Evolutionary conservation across 1,140 invertebrate species (phyloP), one percentile per base, ranked within the genome.

Genomic region (Papilio machaon): DNA sequence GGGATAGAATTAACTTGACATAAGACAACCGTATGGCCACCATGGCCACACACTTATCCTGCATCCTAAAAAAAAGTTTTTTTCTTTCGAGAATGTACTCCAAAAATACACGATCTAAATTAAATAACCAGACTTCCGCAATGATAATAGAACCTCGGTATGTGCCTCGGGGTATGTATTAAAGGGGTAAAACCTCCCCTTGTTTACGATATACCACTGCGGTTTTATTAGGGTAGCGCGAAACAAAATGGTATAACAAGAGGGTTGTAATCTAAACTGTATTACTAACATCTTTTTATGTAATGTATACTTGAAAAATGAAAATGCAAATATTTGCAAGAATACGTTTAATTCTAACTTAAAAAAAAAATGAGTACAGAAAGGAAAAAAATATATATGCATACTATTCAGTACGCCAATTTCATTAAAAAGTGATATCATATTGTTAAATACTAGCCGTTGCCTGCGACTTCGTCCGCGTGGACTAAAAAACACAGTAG

Each of bases 101-200:
- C 60, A 13, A 64, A 64, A 64, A 64, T 64, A 64, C 10, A 64
- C 60, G 17, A n/a, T n/a, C n/a, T 19, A 30, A 64, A 64, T 64
- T 64, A 64, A 64, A 19, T 64, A 64, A 13, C 60, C 19, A 23
- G 60, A 64, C 23, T 30, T 64, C 60, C 13, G 11, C 23, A 15
- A 60, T 8, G 3, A 13, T 13, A 23, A 64, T 30, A 30, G 60
- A 64, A 64, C 2, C 60, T 64, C 4, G 23, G 60, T 64, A 30
- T 64, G 17, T 17, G 54, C 54, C n/a, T 6, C n/a, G 54, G 54
- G n/a, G n/a, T 19, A 54, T 64, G 5, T 64, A 35, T 23, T 23
- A 23, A 64, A 23, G 9, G 60, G 60, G 10, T 13, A 30, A 64
- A 64, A 2, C 10, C 60, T 30, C 23, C 60, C 60, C 4, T 64